These are phyloP conservation scores for Spondyliosoma cantharus DNA, from an alignment of 2,797 vertebrate genomes.

Conservation along the genomic window DNA sequence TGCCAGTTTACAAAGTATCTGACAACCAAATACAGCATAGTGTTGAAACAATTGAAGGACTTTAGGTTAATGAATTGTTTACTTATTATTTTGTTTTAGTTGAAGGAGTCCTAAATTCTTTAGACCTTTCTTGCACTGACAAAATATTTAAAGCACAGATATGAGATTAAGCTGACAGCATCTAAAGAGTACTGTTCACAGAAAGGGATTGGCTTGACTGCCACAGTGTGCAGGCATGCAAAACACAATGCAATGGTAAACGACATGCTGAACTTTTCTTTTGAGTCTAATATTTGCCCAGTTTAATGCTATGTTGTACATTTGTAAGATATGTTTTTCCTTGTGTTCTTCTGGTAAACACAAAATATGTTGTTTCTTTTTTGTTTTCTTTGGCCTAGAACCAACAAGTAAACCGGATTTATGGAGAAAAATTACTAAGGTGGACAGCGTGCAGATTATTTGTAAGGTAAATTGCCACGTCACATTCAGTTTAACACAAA, in stretches of 20 bases:
- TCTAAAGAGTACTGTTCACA: not conserved
- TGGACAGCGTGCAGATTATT: slow-evolving; percentile 75
- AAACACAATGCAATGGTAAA: not conserved
- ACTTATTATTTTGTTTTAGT: not conserved
- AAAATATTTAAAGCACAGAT: not conserved
- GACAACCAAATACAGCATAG: not conserved
- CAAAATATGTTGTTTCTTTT: not conserved
- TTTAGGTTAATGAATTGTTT: not conserved
- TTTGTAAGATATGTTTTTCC: not conserved
- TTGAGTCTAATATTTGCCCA: not conserved
- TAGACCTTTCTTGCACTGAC: not conserved
- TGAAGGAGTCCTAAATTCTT: not conserved
- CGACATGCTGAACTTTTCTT: not conserved
- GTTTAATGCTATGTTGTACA: not conserved
- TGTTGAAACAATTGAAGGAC: not conserved
- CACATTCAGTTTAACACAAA: not conserved
- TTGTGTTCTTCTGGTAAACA: not conserved
- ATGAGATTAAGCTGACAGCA: not conserved
- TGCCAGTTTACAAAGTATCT: not conserved
- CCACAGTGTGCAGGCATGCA: too few species aligned
- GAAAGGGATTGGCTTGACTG: not conserved
- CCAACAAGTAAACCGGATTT: slow-evolving; percentile 87
- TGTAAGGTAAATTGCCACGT: slow-evolving; percentile 88
- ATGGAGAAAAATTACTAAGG: slow-evolving; percentile 83
- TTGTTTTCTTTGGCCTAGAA: slow-evolving; percentile 69